Base-by-base conservation (phyloP, 2,888 invertebrate genomes). In the Orthonychiurus folsomi region DNA sequence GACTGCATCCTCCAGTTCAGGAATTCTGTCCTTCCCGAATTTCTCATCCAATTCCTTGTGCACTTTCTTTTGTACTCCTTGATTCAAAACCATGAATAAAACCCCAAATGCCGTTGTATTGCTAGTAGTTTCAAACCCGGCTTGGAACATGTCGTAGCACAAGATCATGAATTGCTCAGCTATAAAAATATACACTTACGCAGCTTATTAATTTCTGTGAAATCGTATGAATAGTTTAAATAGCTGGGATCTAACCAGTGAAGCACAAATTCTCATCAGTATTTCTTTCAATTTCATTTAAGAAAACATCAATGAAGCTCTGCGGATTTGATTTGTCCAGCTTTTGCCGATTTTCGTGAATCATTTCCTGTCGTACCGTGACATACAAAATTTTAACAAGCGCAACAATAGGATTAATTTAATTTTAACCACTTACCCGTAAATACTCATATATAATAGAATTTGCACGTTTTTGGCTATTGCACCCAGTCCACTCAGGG, bases 101-200 rank as follows among this genome's bases (percentile, higher is more conserved):
- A 86, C 77, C 0, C 82, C 79, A 73, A 85, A 81, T 69, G 84
- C 83, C 20, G 86, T 75, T 0, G 84, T 83, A 48, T 79, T 81
- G 63, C 84, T 82, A 0, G 85, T 86, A 0, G 85, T 86, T 69
- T 81, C 81, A 0, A 82, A 80, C 1, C 86, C 86, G 3, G 84
- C 86, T 71, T 86, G 81, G 70, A 86, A 85, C 55, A 86, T 78
- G 74, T 87, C 87, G 63, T 71, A 71, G 60, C 71, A 71, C 18
- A 62, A 59, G 5, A 71, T 67, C 61, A 85, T 73, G 69, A 69
- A 69, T 37, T 69, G 69, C 28, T 71, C 71, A 63, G 66, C 69
- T 67, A 26, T 15, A 63, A 61, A 60, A 12, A 47, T n/a, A n/a
- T n/a, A n/a, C n/a, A n/a, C n/a, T n/a, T n/a, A n/a, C 47, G n/a